Evolutionary conservation across 2,888 invertebrate genomes (phyloP), one percentile per base, ranked within the genome.

Genomic region (Cryptus viduatorius): DNA sequence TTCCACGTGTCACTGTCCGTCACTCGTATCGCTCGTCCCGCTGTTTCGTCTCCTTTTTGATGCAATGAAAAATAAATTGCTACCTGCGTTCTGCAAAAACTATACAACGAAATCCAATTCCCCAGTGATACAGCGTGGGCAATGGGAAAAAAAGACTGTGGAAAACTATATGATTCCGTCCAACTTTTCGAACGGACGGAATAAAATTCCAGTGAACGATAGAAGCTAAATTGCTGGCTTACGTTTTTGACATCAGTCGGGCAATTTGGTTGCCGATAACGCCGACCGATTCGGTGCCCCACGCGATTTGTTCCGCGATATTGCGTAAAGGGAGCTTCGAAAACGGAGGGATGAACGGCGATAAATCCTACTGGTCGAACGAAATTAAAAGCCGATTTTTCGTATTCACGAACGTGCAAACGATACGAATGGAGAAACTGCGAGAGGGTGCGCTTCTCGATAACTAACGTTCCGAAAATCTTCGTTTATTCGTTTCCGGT

Each of bases 341-440:
- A 75, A 31, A 48, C 29, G 12, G 16, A 61, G 48, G 64, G 3
- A 10, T 1, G 31, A 29, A 16, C 61, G 48, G 48, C 61, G 14
- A 73, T 73, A 46, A 73, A 75, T 64, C 19, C 14, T 42, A 4
- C 19, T 29, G 31, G 29, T 14, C 19, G 16, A 50, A 42, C 50
- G 31, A 67, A 76, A 31, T 42, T 65, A 59, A 53, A 76, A n/a
- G 50, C 48, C 53, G 10, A 65, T 76, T 64, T 76, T 12, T 76
- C 65, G 53, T 14, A 14, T 24, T 42, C 16, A 24, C 14, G 24
- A 65, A 65, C 50, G 53, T 50, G 50, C 65, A 8, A 31, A 65
- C 42, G 24, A 64, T 37, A 19, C 19, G 19, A 65, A 48, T 31
- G 19, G 10, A 19, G 42, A 44, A 65, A 42, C 4, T 8, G 19